phyloP scores from a whole-genome alignment of 1,140 invertebrate genomes.

The Lethrus apterus region DNA sequence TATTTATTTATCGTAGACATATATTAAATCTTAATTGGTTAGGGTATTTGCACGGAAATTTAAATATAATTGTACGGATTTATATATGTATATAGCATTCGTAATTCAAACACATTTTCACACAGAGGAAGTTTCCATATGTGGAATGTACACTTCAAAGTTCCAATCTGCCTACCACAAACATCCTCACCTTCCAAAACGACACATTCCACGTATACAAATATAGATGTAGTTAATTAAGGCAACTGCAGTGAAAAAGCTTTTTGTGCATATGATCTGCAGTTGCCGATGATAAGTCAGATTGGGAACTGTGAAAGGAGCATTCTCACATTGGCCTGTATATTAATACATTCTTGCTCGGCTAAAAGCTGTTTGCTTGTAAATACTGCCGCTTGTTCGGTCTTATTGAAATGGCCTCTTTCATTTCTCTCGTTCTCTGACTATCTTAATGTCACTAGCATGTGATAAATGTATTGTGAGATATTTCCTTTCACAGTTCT shows the following conservation, averaged over 20 bases:
- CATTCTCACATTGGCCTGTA: constrained; percentile 57
- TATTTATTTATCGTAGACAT: constrained; percentile 13
- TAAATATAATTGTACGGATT: constrained; percentile 17
- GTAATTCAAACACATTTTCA: constrained; percentile 27
- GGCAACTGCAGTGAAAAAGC: constrained; percentile 7
- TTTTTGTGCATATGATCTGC: constrained; percentile 8
- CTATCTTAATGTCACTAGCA: constrained; percentile 49
- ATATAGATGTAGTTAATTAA: constrained; percentile 10
- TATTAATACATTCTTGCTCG: constrained; percentile 39
- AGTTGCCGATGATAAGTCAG: constrained; percentile 41
- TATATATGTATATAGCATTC: constrained; percentile 34
- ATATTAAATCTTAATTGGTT: constrained; percentile 6
- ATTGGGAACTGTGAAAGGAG: constrained; percentile 56
- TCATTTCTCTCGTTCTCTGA: constrained; percentile 41
- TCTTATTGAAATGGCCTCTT: constrained; percentile 39
- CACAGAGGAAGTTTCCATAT: constrained; percentile 28
- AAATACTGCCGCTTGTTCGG: constrained; percentile 54
- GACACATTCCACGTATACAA: constrained; percentile 26
- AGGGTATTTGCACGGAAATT: constrained; percentile 10
- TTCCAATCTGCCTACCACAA: constrained; percentile 51
- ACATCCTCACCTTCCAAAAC: constrained; percentile 8
- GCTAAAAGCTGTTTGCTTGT: constrained; percentile 48
- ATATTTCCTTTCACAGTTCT: constrained; percentile 70
- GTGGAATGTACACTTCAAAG: constrained; percentile 55
- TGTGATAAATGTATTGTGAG: constrained; percentile 59